Conservation (phyloP, 2,888 invertebrate species). For the Hemaris fuciformis region DNA sequence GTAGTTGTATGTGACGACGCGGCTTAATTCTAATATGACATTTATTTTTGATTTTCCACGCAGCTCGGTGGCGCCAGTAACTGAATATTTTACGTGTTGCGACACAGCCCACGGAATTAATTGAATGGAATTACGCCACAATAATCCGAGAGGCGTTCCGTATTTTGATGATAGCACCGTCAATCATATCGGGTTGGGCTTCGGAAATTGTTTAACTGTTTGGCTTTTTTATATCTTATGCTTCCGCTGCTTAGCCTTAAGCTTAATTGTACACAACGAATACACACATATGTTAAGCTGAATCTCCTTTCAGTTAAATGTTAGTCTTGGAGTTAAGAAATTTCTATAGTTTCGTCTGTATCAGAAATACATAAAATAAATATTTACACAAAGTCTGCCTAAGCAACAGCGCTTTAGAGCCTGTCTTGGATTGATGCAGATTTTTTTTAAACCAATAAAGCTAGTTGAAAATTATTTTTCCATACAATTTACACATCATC, state of each 20-base stretch:
- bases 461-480: no score
- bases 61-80: conserved; percentile 11
- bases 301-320: background rate
- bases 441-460: no score
- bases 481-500: no score
- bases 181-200: background rate
- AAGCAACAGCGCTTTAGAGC: no score
- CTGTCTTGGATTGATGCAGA: no score
- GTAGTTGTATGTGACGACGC: background rate
- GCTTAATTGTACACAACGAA: no score
- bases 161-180: background rate
- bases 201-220: background rate
- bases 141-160: background rate
- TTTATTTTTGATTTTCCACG: conserved; percentile 8
- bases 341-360: no score
- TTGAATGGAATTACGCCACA: conserved; percentile 5
- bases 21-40: background rate
- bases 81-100: conserved; percentile 5
- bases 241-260: no score
- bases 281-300: no score
- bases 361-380: no score
- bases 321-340: no score
- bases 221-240: background rate
- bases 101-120: background rate
- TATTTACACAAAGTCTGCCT: no score